Percentiles rank a stretch among this genome's conserved stretches.
phyloP scores from a whole-genome alignment of 2,797 vertebrate species.

The Epinephelus awoara region DNA sequence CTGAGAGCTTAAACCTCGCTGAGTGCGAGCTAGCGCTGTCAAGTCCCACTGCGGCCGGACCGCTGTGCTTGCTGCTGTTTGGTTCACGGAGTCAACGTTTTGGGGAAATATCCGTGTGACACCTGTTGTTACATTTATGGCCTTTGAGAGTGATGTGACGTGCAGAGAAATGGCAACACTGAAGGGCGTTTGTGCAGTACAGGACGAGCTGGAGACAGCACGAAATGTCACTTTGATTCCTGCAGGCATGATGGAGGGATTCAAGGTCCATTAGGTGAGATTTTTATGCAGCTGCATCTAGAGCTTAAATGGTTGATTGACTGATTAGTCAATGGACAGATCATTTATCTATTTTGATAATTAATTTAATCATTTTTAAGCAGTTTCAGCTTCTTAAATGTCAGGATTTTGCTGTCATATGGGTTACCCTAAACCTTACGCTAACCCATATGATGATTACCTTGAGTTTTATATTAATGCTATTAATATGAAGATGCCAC shows the following conservation, averaged over 20 bases:
- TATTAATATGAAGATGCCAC: not conserved
- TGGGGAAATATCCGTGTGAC: constrained; percentile 40
- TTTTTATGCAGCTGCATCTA: not conserved
- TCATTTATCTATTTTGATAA: not conserved
- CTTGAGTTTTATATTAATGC: not conserved
- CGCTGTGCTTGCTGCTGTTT: constrained; percentile 9
- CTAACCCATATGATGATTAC: not conserved
- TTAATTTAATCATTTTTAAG: not conserved
- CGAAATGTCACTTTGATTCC: constrained; percentile 1
- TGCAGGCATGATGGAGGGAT: not conserved
- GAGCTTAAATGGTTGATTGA: too few species aligned
- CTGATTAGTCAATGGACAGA: not conserved
- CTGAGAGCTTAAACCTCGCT: constrained; percentile 56
- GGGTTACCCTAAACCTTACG: too few species aligned
- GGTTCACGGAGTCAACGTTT: constrained; percentile 42
- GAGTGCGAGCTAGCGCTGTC: constrained; percentile 27
- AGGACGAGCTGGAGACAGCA: not conserved
- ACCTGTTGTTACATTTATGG: constrained; percentile 45
- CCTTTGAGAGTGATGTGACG: constrained; percentile 32
- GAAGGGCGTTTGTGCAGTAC: not conserved
- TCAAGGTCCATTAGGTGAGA: not conserved
- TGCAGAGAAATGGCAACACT: constrained; percentile 16
- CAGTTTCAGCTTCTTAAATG: not conserved
- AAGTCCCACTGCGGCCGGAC: constrained; percentile 20
- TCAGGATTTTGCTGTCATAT: not conserved